Base-by-base conservation (phyloP, 2,797 vertebrate species). In the Oreortyx pictus region DNA sequence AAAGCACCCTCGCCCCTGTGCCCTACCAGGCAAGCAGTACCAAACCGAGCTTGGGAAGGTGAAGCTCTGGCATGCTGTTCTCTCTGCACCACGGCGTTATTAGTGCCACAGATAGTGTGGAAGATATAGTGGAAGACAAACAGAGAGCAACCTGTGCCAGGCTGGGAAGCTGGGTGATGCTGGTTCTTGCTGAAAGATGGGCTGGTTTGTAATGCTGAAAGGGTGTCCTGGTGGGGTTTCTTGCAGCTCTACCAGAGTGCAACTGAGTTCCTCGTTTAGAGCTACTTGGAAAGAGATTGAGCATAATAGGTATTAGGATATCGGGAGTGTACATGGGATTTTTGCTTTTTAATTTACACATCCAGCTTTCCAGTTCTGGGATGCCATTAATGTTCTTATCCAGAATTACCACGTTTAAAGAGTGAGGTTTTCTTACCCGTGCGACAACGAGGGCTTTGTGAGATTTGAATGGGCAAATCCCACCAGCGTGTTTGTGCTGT, bases 331-430 rank as follows among this genome's bases (percentile, higher is more conserved):
- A 64, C 91, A 54, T 82, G 61, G 93, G 90, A 87, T 94, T 96
- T 93, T 93, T 93, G 78, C 77, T 91, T 94, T 94, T 87, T 94
- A 94, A 94, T 94, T 92, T 95, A 92, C 92, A 92, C 94, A 91
- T 91, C 89, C 86, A 68, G 71, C 92, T 95, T 95, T 86, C 87
- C 61, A 67, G 44, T 94, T 86, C 66, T 82, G 65, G 94, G 89
- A 93, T 88, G 82, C 95, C 89, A 84, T 90, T 94, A 94, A 94
- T 91, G 82, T 95, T 94, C 90, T 95, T 95, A 96, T 60, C 17
- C 64, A 83, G 93, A 94, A 95, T 95, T 92, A 95, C 73, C 87
- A 59, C 61, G 0, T 92, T 92, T 91, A 91, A 91, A 89, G 70
- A 84, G 76, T 76, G 70, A 56, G 73, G 80, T 92, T 93, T 93